These are phyloP conservation scores for Pseudomyrmex flavicornis DNA, from an alignment of 1,140 invertebrate species.

Conservation along the genomic window DNA sequence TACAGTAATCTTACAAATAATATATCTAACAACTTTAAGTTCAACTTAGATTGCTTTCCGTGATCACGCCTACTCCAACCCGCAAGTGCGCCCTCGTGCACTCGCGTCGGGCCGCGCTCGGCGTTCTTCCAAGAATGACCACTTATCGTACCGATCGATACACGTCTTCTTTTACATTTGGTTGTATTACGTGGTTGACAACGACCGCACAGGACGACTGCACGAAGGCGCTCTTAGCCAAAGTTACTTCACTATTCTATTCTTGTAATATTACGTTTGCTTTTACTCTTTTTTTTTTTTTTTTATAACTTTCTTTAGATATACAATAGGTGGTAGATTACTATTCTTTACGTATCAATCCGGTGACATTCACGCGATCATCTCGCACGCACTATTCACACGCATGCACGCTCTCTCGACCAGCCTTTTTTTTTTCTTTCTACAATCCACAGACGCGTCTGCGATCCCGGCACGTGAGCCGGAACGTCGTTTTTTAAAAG, in stretches of 20 bases:
- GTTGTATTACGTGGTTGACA: neutral
- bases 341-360: conserved; percentile 70
- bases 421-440: conserved; percentile 5
- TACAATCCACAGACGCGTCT: conserved; percentile 13
- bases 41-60: conserved; percentile 84
- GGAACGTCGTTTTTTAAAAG: conserved; percentile 44
- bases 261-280: conserved; percentile 74
- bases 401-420: conserved; percentile 15
- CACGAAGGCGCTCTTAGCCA: conserved; percentile 69
- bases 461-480: conserved; percentile 17
- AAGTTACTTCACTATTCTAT: conserved; percentile 69
- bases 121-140: neutral
- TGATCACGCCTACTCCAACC: conserved; percentile 79
- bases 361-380: conserved; percentile 43
- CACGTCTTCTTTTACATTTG: neutral
- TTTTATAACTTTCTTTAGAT: conserved; percentile 73
- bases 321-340: conserved; percentile 68
- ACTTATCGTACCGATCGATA: neutral
- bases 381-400: conserved; percentile 6
- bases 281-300: conserved; percentile 55
- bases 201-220: conserved; percentile 51
- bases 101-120: conserved; percentile 31
- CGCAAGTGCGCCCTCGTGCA: conserved; percentile 58
- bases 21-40: conserved; percentile 84
- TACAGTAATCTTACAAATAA: conserved; percentile 84